Percentiles rank a stretch among this genome's conserved stretches.
These are phyloP conservation scores for Sparus aurata DNA, from an alignment of 2,797 vertebrate genomes.

Conservation along the genomic window DNA sequence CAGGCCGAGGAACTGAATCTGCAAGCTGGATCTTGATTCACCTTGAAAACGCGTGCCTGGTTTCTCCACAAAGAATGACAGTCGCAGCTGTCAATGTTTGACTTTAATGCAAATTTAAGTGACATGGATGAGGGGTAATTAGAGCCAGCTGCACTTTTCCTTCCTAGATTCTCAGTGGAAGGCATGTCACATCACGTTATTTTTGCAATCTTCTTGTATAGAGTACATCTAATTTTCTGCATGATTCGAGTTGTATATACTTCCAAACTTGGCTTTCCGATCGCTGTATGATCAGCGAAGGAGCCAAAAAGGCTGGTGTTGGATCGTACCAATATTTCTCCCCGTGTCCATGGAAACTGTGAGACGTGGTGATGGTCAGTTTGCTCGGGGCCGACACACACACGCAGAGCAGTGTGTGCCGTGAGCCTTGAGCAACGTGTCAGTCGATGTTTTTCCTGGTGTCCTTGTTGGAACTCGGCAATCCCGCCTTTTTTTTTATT, in stretches of 20 bases:
- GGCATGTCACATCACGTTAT: background rate
- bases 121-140: background rate
- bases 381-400: constrained; percentile 33
- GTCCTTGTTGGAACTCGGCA: constrained; percentile 24
- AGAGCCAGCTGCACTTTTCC: background rate
- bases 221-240: background rate
- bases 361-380: constrained; percentile 55
- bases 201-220: background rate
- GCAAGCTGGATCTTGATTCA: constrained; percentile 7
- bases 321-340: constrained; percentile 46
- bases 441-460: constrained; percentile 44
- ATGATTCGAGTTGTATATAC: background rate
- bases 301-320: constrained; percentile 25
- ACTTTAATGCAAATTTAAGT: constrained; percentile 22
- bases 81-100: background rate
- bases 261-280: constrained; percentile 26
- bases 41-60: constrained; percentile 2
- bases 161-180: background rate
- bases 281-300: constrained; percentile 25
- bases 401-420: constrained; percentile 40
- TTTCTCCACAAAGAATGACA: constrained; percentile 3
- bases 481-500: constrained; percentile 19
- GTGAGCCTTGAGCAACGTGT: constrained; percentile 41
- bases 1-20: constrained; percentile 17
- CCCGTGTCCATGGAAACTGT: constrained; percentile 76